phyloP scores from a whole-genome alignment of 1,140 invertebrate genomes.

The Philopotamus ludificatus region DNA sequence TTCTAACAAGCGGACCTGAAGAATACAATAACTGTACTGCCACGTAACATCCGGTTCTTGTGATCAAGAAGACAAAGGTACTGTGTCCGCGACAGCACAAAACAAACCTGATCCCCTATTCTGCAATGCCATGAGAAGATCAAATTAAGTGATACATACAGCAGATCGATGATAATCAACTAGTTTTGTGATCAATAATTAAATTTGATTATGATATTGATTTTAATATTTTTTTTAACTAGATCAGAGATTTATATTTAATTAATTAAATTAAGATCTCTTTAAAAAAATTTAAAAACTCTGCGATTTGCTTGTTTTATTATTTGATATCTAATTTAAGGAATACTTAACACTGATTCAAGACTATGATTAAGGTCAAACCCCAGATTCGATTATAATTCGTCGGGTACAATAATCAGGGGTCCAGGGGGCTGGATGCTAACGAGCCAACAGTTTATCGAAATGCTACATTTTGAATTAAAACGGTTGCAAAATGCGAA shows the following conservation, averaged over 20 bases:
- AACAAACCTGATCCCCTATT: slow-evolving; percentile 3
- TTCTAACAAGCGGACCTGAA: slow-evolving; percentile 5
- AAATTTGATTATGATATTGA: no score
- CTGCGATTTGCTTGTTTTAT: no score
- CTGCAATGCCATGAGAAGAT: not conserved
- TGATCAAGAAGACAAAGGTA: slow-evolving; percentile 9
- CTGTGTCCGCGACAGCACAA: not conserved
- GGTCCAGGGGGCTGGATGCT: not conserved
- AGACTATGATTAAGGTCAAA: no score
- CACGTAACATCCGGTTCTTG: slow-evolving; percentile 14
- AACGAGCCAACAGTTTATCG: not conserved
- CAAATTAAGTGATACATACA: no score
- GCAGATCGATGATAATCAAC: no score
- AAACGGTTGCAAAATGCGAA: not conserved
- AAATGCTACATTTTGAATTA: not conserved
- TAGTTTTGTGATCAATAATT: no score
- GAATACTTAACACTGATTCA: not conserved
- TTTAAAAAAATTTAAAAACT: no score
- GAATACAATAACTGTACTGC: slow-evolving; percentile 20
- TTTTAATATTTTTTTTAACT: no score
- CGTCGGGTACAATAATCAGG: no score
- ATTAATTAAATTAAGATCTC: no score
- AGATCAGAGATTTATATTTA: no score
- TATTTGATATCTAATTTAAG: not conserved
- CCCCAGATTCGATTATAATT: no score